Base-by-base conservation (phyloP, 2,888 invertebrate genomes). In the Aporophyla nigra region DNA sequence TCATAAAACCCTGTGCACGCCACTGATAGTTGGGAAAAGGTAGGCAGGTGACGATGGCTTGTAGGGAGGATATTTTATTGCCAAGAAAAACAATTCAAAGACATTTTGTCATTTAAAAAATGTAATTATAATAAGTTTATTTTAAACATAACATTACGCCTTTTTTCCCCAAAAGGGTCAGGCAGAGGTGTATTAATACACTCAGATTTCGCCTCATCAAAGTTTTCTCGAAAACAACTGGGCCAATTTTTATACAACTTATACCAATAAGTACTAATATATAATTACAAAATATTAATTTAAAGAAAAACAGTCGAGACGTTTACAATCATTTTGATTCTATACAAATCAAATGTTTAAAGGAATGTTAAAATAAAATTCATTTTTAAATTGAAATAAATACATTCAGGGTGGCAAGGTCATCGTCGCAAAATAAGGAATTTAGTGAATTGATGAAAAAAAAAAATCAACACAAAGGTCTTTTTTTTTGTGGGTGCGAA, bases 281-380 rank as follows among this genome's bases (percentile, higher is more conserved):
- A 1, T 46, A 46, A 66, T 49, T 66, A 81, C 83, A 83, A 62
- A 43, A 70, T 14, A 51, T 51, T 54, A 16, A 53, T 5, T 49
- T 9, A 40, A n/a, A 66, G 51, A 19, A 49, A 56, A 33, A 67
- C 58, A 82, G 67, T 83, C 79, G 49, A 78, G 70, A 68, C n/a
- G 24, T 24, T 51, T 9, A 51, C 10, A 49, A 33, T 59, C 54
- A 61, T 80, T 66, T 80, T 33, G n/a, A 70, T 70, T 70, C n/a
- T 53, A 58, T 24, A 71, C 53, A 71, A 79, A 67, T 56, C 53
- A 78, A 78, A 14, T 27, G 12, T 80, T 67, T 14, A 49, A 0
- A 53, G 81, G 81, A 82, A 82, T 82, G 81, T 83, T 67, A 19
- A 16, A 69, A 71, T 16, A 65, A 75, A 61, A 70, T 46, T 66